Evolutionary conservation across 2,888 invertebrate species (phyloP).

Genomic region (Calliscelio sp.): DNA sequence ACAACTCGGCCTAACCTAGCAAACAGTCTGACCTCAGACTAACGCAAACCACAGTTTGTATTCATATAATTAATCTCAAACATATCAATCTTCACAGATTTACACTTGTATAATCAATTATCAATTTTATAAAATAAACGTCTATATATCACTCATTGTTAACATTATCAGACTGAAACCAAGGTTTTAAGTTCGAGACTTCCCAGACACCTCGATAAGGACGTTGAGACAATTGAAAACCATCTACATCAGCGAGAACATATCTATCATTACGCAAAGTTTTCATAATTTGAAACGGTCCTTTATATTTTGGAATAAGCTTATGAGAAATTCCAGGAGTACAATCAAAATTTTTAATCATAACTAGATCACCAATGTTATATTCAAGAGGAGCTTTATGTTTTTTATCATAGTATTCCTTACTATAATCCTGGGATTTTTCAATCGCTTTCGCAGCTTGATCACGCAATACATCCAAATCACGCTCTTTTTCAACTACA

Average conservation of each 20-base stretch:
- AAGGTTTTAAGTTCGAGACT: slow-evolving; percentile 66
- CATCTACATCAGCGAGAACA: slow-evolving; percentile 68
- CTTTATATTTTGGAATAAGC: slow-evolving; percentile 72
- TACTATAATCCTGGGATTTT: slow-evolving; percentile 76
- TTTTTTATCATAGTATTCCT: slow-evolving; percentile 75
- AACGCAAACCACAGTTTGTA: neutral
- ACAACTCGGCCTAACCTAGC: neutral
- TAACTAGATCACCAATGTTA: slow-evolving; percentile 66
- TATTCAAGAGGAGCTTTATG: slow-evolving; percentile 73
- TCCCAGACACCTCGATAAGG: slow-evolving; percentile 71
- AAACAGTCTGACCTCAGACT: slow-evolving; percentile 3
- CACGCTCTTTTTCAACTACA: slow-evolving; percentile 22
- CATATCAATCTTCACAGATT: too few species aligned
- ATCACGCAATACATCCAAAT: slow-evolving; percentile 55
- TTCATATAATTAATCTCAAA: neutral
- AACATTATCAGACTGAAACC: slow-evolving; percentile 16
- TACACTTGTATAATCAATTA: too few species aligned
- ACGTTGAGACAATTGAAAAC: slow-evolving; percentile 61
- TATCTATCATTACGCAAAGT: slow-evolving; percentile 73
- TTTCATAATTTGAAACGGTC: slow-evolving; percentile 67
- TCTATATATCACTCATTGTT: too few species aligned
- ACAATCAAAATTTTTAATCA: slow-evolving; percentile 71
- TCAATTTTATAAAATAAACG: too few species aligned
- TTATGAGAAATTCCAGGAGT: slow-evolving; percentile 70
- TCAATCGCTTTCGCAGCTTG: slow-evolving; percentile 61